phyloP scores from a whole-genome alignment of 2,797 vertebrate species.

The Acanthopagrus latus region DNA sequence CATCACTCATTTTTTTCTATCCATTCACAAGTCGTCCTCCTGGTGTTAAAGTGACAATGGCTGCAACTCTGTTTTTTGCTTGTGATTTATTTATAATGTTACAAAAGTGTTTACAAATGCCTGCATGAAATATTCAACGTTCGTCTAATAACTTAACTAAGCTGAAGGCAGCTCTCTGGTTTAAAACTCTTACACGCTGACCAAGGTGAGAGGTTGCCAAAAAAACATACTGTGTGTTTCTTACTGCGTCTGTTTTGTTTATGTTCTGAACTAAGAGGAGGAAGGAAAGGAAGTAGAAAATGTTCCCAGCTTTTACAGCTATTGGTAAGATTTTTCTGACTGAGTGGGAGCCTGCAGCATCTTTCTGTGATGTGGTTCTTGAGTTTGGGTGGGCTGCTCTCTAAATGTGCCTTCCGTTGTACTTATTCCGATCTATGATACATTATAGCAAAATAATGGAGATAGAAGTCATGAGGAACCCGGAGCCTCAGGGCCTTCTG shows the following conservation, averaged over 20 bases:
- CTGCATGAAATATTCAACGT: conserved; percentile 20
- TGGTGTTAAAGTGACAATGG: conserved; percentile 3
- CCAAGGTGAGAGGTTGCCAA: too few species aligned
- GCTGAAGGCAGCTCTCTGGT: not conserved
- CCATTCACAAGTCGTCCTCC: not conserved
- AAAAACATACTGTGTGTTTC: not conserved
- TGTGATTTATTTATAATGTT: conserved; percentile 29
- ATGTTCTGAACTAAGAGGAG: not conserved
- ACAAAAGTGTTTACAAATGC: conserved; percentile 36
- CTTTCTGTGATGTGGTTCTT: not conserved
- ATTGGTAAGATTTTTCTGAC: too few species aligned
- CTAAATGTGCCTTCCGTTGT: conserved; percentile 30
- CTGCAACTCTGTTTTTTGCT: conserved; percentile 23
- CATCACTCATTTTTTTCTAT: not conserved
- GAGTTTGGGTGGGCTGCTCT: conserved; percentile 53
- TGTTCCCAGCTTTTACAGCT: not conserved
- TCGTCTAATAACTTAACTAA: conserved; percentile 26
- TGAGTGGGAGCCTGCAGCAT: conserved; percentile 2
- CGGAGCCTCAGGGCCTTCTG: conserved; percentile 24
- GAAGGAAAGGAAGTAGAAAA: not conserved
- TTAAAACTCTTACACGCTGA: not conserved
- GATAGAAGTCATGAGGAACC: conserved; percentile 48
- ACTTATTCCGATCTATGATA: conserved; percentile 41
- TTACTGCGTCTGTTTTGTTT: not conserved
- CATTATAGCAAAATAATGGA: conserved; percentile 57